Evolutionary conservation across 2,113 vertebrate species (phyloP), one percentile per base, ranked within the genome.

Genomic region (Chloropsis cyanopogon): DNA sequence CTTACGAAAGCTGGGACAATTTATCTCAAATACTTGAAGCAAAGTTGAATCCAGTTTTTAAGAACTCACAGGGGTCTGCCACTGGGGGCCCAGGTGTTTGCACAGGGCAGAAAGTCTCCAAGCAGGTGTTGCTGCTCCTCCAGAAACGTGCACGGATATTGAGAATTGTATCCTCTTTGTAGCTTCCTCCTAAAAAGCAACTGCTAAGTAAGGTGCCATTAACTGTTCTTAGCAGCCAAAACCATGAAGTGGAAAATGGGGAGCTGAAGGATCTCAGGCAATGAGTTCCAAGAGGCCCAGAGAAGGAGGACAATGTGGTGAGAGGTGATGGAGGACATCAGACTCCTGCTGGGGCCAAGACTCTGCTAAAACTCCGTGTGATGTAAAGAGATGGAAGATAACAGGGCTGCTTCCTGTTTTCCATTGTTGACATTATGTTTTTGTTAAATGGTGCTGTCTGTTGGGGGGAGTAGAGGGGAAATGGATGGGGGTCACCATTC

Each of bases 401-500:
- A 12, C 11, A 22, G 28, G 7, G 8, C 35, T 64, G 24, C 6
- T 35, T 39, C 14, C 53, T 11, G 15, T 13, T 79, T 57, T 33
- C 23, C 8, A 3, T 42, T 33, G 59, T 8, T 53, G 4, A 33
- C 7, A 0, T 41, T 17, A 14, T 0, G 1, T 6, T 22, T 21
- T 29, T 9, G 2, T 44, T 70, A 22, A 54, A 37, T 8, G 7
- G 17, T 29, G n/a, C 26, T 86, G 49, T 63, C 18, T 42, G 3
- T 4, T 0, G 2, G 25, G 50, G 21, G 6, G 15, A 8, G 8
- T 2, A 19, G 49, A 35, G 8, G 33, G 13, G 14, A 42, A n/a
- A n/a, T 18, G 12, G 5, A 1, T 0, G 2, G 29, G 18, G 5
- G 3, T 25, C 18, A 4, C 18, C 8, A 17, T 17, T n/a, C 11